phyloP scores from a whole-genome alignment of 2,797 vertebrate genomes.

The Myiotriccus ornatus region DNA sequence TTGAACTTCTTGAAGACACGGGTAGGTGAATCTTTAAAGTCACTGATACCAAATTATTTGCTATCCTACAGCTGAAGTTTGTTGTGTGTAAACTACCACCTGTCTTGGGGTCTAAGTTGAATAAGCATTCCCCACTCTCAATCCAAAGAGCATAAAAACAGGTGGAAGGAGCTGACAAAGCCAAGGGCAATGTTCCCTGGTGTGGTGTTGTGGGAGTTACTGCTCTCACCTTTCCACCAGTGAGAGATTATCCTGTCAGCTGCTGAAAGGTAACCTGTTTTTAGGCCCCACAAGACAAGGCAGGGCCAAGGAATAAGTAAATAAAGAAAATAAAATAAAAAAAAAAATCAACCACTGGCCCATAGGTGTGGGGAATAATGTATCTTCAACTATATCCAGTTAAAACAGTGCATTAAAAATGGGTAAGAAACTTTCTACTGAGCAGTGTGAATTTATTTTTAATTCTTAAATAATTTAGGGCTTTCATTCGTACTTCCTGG shows the following conservation, averaged over 20 bases:
- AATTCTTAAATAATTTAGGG: neutral
- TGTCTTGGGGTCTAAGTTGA: neutral
- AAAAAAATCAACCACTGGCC: neutral
- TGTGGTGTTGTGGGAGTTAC: rapidly evolving
- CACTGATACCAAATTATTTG: neutral
- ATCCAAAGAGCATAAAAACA: neutral
- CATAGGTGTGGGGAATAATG: neutral
- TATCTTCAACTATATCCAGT: neutral
- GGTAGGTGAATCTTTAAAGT: neutral
- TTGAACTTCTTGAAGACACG: neutral
- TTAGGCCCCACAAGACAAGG: neutral
- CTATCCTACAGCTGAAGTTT: neutral
- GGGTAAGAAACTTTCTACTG: neutral
- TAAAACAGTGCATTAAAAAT: neutral
- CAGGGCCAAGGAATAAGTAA: rapidly evolving
- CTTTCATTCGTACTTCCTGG: neutral
- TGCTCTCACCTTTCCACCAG: neutral
- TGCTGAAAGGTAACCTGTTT: neutral
- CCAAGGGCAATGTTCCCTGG: neutral
- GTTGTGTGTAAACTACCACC: neutral
- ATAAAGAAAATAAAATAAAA: neutral
- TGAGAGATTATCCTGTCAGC: neutral
- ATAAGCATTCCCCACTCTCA: neutral
- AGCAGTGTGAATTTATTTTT: neutral
- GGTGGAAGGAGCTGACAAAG: neutral